Base-by-base conservation (phyloP, 2,888 invertebrate species). In the Merodon equestris region DNA sequence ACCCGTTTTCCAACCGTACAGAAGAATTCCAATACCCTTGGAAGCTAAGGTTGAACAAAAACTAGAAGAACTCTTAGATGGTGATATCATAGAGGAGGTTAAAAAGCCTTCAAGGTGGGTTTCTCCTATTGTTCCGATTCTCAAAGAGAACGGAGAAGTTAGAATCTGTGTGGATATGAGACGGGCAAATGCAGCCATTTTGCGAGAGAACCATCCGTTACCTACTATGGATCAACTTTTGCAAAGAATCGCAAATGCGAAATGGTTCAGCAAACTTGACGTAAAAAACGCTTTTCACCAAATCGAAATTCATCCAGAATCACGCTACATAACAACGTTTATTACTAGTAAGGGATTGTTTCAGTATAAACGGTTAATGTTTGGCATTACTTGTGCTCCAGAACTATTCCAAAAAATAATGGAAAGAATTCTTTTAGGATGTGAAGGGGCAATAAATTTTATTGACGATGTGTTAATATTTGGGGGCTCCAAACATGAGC, bases 391-490 rank as follows among this genome's bases (percentile, higher is more conserved):
- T 1, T 87, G 87, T 56, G 90, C 90, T 3, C 86, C 87, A 0
- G 90, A 89, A 83, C 82, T 87, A 1, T 89, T 88, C 74, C 87
- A 89, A 82, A 87, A 88, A 82, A 84, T 83, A 1, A 64, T 89
- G 19, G 85, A 86, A 70, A 77, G 82, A 73, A 84, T 88, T 9
- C 54, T 89, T 1, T 36, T 72, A 42, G 83, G 82, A 4, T 86
- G 86, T 15, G 82, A 85, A 44, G 87, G 87, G 0, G 84, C 83
- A 2, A 72, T 86, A 19, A 87, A 86, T 57, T 84, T 85, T 51
- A 86, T 85, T 18, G 88, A 88, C 82, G 87, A 88, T 82, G 87
- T 89, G n/a, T 14, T 56, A 54, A 42, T 70, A 17, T 61, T 54
- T 50, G 64, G 50, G 9, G 60, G 68, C 17, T 47, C 58, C 9